These are phyloP conservation scores for Rhyacophila evoluta DNA, from an alignment of 2,888 invertebrate species.

Conservation along the genomic window DNA sequence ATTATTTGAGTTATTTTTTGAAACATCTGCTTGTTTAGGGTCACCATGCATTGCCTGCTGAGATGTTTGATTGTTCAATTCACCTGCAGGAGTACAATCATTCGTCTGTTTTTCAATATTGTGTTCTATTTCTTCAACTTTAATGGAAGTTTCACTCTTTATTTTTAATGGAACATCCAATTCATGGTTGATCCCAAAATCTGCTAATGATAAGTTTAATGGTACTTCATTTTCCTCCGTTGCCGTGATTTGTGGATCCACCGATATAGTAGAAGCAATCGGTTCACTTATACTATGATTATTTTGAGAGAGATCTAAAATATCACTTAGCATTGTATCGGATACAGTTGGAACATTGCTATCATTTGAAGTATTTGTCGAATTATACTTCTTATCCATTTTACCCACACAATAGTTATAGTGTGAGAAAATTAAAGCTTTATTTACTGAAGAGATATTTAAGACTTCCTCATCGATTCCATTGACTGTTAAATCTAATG, in stretches of 20 bases:
- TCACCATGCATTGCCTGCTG: no score
- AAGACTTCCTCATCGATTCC: conserved; percentile 12
- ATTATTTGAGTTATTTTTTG: no score
- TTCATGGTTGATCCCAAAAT: no score
- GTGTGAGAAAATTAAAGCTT: background rate
- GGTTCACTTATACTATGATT: no score
- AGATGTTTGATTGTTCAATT: no score
- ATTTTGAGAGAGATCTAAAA: background rate
- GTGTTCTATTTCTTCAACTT: background rate
- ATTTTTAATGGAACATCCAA: background rate
- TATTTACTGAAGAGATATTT: background rate
- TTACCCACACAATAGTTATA: background rate
- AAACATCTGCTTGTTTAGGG: no score
- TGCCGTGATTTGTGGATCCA: no score
- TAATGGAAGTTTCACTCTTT: background rate
- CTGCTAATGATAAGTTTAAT: no score
- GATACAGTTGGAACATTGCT: no score
- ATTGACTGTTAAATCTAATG: background rate
- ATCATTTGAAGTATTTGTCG: background rate
- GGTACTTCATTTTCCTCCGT: no score
- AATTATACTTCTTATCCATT: background rate
- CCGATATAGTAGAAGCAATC: no score
- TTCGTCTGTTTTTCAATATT: background rate
- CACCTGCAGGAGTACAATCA: background rate
- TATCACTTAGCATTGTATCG: background rate